A percentile compares a stretch with the other conserved stretches of the same genome.
Conservation (phyloP, 1,140 invertebrate genomes). For the Ericerus pela region DNA sequence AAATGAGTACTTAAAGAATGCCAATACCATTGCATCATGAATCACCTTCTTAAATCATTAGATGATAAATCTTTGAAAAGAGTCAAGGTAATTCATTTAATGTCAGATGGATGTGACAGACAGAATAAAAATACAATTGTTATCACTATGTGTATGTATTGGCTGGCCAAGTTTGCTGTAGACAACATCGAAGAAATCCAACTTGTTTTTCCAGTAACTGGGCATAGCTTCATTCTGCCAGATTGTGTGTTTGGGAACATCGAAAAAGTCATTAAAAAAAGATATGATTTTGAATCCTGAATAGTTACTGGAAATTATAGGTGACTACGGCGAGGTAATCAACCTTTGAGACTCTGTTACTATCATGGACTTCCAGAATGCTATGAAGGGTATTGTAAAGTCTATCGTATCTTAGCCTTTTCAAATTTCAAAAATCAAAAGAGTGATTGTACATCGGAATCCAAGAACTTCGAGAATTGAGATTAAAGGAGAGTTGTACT, state of each 20-base stretch:
- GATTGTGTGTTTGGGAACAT: slow-evolving; percentile 26
- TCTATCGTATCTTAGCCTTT: not conserved
- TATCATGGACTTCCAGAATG: not conserved
- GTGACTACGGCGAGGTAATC: not conserved
- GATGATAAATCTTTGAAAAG: no score
- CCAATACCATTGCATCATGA: no score
- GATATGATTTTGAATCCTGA: not conserved
- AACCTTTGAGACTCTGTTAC: not conserved
- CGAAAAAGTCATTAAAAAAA: slow-evolving; percentile 23
- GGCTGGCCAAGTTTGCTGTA: slow-evolving; percentile 15
- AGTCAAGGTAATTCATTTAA: slow-evolving; percentile 17
- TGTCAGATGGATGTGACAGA: slow-evolving; percentile 26
- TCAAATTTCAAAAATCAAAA: not conserved
- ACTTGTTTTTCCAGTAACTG: slow-evolving; percentile 26
- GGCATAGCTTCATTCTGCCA: slow-evolving; percentile 26
- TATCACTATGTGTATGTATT: slow-evolving; percentile 22
- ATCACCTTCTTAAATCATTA: no score
- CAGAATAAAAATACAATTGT: slow-evolving; percentile 29
- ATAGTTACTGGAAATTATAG: not conserved
- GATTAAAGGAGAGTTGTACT: not conserved
- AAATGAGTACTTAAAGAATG: slow-evolving; percentile 22
- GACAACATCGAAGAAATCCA: slow-evolving; percentile 15
- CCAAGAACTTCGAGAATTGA: not conserved
- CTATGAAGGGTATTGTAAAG: not conserved
- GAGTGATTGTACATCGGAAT: not conserved